A percentile compares a stretch with the other conserved stretches of the same genome.
Evolutionary conservation across 2,888 invertebrate genomes (phyloP).

Genomic region (Leptopterna dolabrata): DNA sequence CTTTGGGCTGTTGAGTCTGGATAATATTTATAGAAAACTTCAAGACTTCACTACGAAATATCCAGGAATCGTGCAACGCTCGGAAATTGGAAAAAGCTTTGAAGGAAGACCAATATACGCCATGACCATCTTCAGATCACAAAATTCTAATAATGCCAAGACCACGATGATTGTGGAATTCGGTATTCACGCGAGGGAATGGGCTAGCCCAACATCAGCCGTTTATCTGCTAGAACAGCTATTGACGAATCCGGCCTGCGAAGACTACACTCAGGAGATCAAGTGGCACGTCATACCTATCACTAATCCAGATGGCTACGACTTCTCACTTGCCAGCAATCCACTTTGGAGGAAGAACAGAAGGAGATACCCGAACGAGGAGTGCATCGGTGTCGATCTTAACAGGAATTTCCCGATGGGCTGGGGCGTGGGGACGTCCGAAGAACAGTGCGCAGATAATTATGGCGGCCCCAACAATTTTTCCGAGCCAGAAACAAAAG

Average conservation of each 20-base stretch:
- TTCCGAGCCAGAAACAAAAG: neutral
- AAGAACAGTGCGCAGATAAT: neutral
- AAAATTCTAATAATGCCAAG: too few species aligned
- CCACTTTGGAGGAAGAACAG: neutral
- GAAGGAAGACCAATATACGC: neutral
- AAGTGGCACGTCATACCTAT: conserved; percentile 29
- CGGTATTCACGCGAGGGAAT: conserved; percentile 17
- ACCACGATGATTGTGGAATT: neutral
- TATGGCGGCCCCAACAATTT: neutral
- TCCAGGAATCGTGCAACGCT: neutral
- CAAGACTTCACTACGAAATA: neutral
- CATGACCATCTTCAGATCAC: neutral
- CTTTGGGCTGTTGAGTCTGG: neutral
- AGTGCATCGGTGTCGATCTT: neutral
- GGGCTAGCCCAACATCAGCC: conserved; percentile 13
- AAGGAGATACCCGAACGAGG: neutral
- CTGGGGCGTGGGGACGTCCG: neutral
- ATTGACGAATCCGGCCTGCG: neutral
- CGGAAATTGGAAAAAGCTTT: neutral
- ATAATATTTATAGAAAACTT: neutral
- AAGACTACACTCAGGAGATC: neutral
- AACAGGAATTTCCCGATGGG: conserved; percentile 18
- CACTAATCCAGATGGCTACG: neutral
- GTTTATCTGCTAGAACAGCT: neutral
- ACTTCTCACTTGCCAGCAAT: neutral